Percentiles rank a stretch among this genome's conserved stretches.
Evolutionary conservation across 2,113 vertebrate species (phyloP).

Genomic region (Ictidomys tridecemlineatus): DNA sequence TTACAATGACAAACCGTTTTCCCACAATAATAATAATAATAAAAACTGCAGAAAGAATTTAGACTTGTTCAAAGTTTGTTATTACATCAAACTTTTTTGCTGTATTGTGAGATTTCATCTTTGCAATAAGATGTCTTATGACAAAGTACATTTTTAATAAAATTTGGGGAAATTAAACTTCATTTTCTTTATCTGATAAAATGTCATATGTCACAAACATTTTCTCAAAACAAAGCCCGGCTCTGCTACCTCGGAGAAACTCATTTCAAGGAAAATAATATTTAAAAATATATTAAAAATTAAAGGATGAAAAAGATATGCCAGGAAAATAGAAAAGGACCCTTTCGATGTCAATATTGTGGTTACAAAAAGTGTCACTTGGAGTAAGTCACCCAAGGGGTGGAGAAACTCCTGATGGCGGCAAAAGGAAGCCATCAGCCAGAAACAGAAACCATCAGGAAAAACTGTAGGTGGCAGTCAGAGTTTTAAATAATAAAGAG

Average conservation of each 20-base stretch:
- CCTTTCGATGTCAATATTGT: neutral
- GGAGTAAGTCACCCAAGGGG: neutral
- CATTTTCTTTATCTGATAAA: constrained; percentile 50
- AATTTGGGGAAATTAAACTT: constrained; percentile 82
- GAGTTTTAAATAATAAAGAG: neutral
- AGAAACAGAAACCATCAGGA: neutral
- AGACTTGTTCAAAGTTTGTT: constrained; percentile 10
- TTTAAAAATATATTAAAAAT: neutral
- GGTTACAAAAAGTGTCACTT: neutral
- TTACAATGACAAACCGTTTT: neutral
- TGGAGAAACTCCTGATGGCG: too few species aligned
- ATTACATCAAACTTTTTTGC: constrained; percentile 9
- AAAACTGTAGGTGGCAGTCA: neutral
- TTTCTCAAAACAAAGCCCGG: neutral
- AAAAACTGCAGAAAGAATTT: neutral
- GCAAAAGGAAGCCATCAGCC: neutral
- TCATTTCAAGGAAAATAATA: neutral
- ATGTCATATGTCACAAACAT: neutral
- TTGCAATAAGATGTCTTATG: constrained; percentile 77
- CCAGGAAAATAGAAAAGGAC: neutral
- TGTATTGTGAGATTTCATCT: constrained; percentile 79
- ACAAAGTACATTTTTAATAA: constrained; percentile 80
- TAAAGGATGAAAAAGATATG: neutral
- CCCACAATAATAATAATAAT: neutral
- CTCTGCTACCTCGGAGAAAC: neutral